Evolutionary conservation across 1,140 invertebrate genomes (phyloP), one percentile per base, ranked within the genome.

Genomic region (Drosophila bocki): DNA sequence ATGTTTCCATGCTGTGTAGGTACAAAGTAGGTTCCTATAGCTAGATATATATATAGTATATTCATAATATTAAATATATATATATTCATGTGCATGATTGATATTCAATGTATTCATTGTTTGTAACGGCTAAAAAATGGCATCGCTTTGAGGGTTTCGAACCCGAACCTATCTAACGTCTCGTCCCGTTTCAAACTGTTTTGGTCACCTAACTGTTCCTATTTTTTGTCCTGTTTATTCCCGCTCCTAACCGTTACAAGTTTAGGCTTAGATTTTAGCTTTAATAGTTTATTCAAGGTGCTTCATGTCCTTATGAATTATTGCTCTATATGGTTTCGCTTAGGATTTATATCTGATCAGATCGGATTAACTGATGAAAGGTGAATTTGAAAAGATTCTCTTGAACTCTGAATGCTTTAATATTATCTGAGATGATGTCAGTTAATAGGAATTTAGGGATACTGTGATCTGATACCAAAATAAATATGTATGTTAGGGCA

Each of bases 51-150:
- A 64, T 64, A 56, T 63, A 60, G 35, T 78, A 71, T 79, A 65
- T 48, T 35, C 51, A 74, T 74, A 69, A 69, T 68, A 68, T 70
- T 51, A 48, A 32, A 32, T 53, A 69, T 59, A 67, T 48, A 54
- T 48, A 54, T 77, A 51, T 56, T 54, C 35, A 63, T 62, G 51
- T 78, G 72, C 65, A 63, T 71, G 57, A 75, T 75, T 75, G 58
- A 74, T 75, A 75, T 48, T 39, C 50, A 61, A 71, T 81, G 60
- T 57, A 19, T 19, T 71, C 41, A 81, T 76, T 74, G 47, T 72
- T 54, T 85, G 82, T 85, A 85, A 86, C 79, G 82, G 82, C 82
- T 86, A 85, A 72, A 70, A 62, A 83, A 88, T 84, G 80, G 84
- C 84, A 87, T 80, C 79, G 47, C 65, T 71, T 64, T 65, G 65